Percentiles rank a stretch among this genome's conserved stretches.
Conservation (phyloP, 2,113 vertebrate species). For the Neolamprologus modestus region DNA sequence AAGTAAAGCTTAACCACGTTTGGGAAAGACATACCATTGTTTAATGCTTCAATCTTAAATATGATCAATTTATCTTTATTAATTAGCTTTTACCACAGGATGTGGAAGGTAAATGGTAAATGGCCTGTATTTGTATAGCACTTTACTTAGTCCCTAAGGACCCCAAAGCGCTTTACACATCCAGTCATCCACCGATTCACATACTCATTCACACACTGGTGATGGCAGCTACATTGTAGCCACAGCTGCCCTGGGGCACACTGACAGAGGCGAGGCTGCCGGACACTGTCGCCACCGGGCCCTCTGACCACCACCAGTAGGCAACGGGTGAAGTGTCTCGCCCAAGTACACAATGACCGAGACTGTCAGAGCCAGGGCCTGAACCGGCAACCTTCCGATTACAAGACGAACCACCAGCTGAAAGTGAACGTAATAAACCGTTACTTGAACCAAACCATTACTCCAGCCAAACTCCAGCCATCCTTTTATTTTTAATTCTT, state of each 20-base stretch:
- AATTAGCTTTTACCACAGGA: not conserved
- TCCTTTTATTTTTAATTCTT: not conserved
- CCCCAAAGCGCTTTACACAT: not conserved
- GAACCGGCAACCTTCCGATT: not conserved
- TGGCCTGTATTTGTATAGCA: not conserved
- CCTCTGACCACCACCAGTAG: not conserved
- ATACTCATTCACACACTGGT: not conserved
- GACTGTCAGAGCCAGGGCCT: not conserved
- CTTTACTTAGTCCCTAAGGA: not conserved
- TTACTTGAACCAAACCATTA: not conserved
- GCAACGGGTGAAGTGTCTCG: not conserved
- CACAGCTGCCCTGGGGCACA: not conserved
- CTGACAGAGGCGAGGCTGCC: not conserved
- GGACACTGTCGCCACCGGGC: not conserved
- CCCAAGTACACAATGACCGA: not conserved
- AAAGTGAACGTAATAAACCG: not conserved
- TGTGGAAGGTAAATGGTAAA: not conserved
- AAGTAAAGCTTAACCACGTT: not conserved
- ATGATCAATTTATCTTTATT: not conserved
- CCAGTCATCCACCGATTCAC: not conserved
- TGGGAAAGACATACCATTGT: not conserved
- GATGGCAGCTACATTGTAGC: not conserved
- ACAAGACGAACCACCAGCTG: accelerated
- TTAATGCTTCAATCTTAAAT: not conserved
- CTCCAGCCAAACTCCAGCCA: not conserved